A percentile compares a stretch with the other conserved stretches of the same genome.
phyloP scores from a whole-genome alignment of 1,140 invertebrate species.

The Drosophila burlai region DNA sequence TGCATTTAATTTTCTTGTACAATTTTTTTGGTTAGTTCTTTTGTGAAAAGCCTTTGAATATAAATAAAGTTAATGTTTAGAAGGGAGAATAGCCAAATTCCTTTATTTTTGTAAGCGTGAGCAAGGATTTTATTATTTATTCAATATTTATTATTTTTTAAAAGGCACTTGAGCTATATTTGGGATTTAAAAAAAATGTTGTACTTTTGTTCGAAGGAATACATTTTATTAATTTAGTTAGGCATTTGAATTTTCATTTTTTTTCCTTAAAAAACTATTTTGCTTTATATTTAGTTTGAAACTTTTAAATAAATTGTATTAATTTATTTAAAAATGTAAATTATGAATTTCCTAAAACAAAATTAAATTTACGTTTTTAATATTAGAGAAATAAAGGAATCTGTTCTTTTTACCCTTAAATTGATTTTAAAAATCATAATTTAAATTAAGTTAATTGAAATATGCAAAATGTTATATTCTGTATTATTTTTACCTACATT shows the following conservation, averaged over 20 bases:
- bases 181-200: background rate
- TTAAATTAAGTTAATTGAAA: background rate
- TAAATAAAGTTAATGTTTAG: background rate
- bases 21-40: background rate
- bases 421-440: background rate
- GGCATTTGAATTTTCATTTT: background rate
- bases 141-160: background rate
- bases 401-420: background rate
- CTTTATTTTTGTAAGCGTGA: background rate
- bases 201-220: background rate
- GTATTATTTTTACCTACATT: background rate
- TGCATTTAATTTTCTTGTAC: slow-evolving; percentile 2
- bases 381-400: too few relatives aligned
- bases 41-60: background rate
- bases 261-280: background rate
- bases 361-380: too few relatives aligned
- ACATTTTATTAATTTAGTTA: too few relatives aligned
- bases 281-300: too few relatives aligned
- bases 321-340: too few relatives aligned
- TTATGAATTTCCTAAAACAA: too few relatives aligned
- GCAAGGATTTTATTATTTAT: background rate
- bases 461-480: background rate
- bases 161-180: background rate
- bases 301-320: too few relatives aligned
- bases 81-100: background rate